Base-by-base conservation (phyloP, 2,888 invertebrate genomes). In the Apodemia zela region DNA sequence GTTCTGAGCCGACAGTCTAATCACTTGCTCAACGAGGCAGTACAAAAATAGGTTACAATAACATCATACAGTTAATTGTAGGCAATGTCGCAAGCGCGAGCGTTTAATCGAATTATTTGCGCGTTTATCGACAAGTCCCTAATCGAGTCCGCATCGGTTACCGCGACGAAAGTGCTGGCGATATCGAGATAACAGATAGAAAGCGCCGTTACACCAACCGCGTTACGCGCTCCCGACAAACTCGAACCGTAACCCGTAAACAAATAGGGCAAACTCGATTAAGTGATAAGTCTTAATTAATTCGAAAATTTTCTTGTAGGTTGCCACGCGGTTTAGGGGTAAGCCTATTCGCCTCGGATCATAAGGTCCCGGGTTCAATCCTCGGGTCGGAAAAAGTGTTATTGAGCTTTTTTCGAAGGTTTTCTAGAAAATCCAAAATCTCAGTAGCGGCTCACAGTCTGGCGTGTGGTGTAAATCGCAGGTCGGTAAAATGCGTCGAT, bases 171-270 rank as follows among this genome's bases (percentile, higher is more conserved):
- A 81, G 76, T 72, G 75, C 73, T 75, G 72, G 71, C 75, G 86
- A 87, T 88, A 78, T 73, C 71, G 71, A 82, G 87, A 89, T 87
- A 88, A 82, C 80, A 79, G 83, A 80, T 87, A 86, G 88, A 89
- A 89, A 89, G 88, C 81, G 79, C 79, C 76, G 82, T 79, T 81
- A 82, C 81, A 81, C 82, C 81, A 82, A 85, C 87, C 81, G 85
- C 80, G 89, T 89, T 89, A 89, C 89, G 88, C 87, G 80, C 76
- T 72, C 75, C 82, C 80, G 80, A 72, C 82, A 82, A 82, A 79
- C 79, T 80, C 65, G 65, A 66, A 69, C 79, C 76, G 77, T 75
- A 81, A 76, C 74, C 68, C 65, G 67, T 65, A 69, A 66, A 73
- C 75, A 73, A 80, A 77, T 75, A 75, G 71, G 75, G 72, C 71